Percentiles rank a stretch among this genome's conserved stretches.
Conservation (phyloP, 2,888 invertebrate genomes). For the Polyommatus icarus region DNA sequence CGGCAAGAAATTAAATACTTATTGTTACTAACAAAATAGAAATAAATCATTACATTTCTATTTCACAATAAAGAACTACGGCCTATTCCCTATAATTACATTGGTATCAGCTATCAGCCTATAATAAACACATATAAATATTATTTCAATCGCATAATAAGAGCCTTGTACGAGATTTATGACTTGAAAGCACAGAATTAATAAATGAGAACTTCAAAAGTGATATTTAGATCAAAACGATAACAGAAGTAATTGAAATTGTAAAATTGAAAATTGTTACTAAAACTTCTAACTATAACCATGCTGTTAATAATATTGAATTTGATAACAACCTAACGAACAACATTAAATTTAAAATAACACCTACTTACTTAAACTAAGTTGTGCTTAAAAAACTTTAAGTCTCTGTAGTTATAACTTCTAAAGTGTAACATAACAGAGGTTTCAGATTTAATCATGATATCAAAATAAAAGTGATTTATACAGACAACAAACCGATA, state of each 20-base stretch:
- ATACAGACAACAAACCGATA: slow-evolving; percentile 6
- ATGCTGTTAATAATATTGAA: not conserved
- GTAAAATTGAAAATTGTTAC: not conserved
- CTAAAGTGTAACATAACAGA: not conserved
- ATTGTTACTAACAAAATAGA: not conserved
- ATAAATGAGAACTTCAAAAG: slow-evolving; percentile 2
- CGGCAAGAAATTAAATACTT: not conserved
- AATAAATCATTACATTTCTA: not conserved
- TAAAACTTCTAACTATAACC: not conserved
- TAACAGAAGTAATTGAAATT: not conserved
- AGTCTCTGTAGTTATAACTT: not conserved
- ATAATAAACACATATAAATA: slow-evolving; percentile 34
- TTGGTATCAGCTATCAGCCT: slow-evolving; percentile 16
- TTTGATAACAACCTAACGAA: too few species aligned
- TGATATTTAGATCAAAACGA: not conserved
- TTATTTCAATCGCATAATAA: slow-evolving; percentile 31
- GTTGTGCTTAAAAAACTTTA: not conserved
- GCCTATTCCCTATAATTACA: slow-evolving; percentile 17
- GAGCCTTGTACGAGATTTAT: slow-evolving; percentile 25
- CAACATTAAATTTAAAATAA: too few species aligned
- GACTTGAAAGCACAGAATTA: slow-evolving; percentile 22
- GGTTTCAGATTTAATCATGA: not conserved
- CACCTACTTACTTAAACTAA: too few species aligned
- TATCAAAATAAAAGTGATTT: slow-evolving; percentile 3
- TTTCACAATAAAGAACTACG: slow-evolving; percentile 17